phyloP scores from a whole-genome alignment of 2,888 invertebrate species.

The Mythimna vitellina region DNA sequence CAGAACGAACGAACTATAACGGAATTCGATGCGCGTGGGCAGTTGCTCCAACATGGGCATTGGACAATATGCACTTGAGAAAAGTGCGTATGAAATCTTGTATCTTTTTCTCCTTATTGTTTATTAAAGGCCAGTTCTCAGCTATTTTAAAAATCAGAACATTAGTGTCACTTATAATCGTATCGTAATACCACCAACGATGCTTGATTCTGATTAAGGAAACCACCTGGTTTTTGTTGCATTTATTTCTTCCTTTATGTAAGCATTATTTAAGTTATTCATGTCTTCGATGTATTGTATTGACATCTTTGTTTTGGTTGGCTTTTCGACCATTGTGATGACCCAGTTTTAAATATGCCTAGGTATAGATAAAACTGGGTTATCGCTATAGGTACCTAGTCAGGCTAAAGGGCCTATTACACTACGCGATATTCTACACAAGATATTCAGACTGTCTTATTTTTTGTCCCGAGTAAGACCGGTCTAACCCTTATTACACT shows the following conservation, averaged over 20 bases:
- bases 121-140: conserved; percentile 27
- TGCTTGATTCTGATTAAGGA: not conserved
- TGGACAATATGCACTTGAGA: conserved; percentile 42
- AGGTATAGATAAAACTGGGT: too few relatives aligned
- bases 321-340: too few relatives aligned
- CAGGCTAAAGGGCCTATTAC: too few relatives aligned
- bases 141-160: conserved; percentile 26
- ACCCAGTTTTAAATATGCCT: too few relatives aligned
- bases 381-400: too few relatives aligned
- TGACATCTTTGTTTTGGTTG: not conserved
- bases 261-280: not conserved
- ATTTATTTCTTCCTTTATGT: not conserved
- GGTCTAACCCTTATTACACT: too few relatives aligned
- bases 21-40: conserved; percentile 61
- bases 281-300: too few relatives aligned
- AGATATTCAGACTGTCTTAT: too few relatives aligned
- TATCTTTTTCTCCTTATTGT: conserved; percentile 25
- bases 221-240: not conserved
- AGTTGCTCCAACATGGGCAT: conserved; percentile 41
- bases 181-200: conserved; percentile 34
- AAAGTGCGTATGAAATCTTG: conserved; percentile 32
- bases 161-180: conserved; percentile 27
- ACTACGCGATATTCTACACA: too few relatives aligned
- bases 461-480: too few relatives aligned
- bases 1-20: conserved; percentile 50